Conservation (phyloP, 2,888 invertebrate genomes). For the Xiphydria camelus region DNA sequence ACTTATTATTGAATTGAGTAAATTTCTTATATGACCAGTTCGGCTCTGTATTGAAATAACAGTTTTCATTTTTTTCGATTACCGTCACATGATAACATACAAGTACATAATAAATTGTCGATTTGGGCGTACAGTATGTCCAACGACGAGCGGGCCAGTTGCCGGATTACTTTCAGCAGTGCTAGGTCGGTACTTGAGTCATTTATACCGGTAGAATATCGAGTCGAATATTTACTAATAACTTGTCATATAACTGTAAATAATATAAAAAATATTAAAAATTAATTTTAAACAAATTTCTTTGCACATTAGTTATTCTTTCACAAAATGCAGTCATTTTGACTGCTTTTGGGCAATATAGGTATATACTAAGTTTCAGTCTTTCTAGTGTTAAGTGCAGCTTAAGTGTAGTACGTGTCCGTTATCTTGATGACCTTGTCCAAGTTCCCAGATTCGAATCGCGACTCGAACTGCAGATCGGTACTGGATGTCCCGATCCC, state of each 20-base stretch:
- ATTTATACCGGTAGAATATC: no score
- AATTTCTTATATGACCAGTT: background rate
- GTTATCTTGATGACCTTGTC: constrained; percentile 88
- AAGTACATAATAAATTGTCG: constrained; percentile 14
- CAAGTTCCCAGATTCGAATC: constrained; percentile 93
- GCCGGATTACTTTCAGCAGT: no score
- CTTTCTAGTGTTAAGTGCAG: no score
- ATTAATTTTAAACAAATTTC: constrained; percentile 16
- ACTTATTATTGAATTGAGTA: background rate
- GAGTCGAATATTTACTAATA: no score
- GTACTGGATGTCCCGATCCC: constrained; percentile 38
- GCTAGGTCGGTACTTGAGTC: no score
- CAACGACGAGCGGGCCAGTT: no score
- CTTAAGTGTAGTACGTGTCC: constrained; percentile 88
- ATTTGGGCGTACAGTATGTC: no score
- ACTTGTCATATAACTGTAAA: constrained; percentile 17
- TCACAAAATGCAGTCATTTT: no score
- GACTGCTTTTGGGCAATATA: no score
- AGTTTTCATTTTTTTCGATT: constrained; percentile 13
- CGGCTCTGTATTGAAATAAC: constrained; percentile 6
- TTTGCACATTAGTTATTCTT: constrained; percentile 9
- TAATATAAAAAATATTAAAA: constrained; percentile 20
- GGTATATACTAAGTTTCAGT: no score
- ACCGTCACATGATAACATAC: constrained; percentile 10
- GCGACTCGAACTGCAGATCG: constrained; percentile 83